A percentile compares a stretch with the other conserved stretches of the same genome.
Conservation (phyloP, 2,113 vertebrate species). For the Planiliza haematocheilus region DNA sequence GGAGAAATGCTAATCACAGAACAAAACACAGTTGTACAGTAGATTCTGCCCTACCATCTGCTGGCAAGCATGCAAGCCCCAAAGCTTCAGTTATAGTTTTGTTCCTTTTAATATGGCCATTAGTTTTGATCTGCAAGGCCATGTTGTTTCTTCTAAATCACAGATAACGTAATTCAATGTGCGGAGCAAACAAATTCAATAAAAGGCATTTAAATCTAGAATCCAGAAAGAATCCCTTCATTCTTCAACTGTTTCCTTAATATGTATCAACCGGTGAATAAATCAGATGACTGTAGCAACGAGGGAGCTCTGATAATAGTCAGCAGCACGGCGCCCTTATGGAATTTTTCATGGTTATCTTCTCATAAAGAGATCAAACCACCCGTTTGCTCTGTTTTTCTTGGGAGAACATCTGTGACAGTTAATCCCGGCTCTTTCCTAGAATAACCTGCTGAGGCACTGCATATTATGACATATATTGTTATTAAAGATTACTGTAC, state of each 20-base stretch:
- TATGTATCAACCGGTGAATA: constrained; percentile 22
- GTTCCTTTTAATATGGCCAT: background rate
- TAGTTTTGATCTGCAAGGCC: constrained; percentile 22
- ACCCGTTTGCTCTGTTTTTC: constrained; percentile 25
- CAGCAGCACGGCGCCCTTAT: constrained; percentile 1
- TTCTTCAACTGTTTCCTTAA: background rate
- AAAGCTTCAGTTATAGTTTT: background rate
- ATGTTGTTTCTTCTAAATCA: constrained; percentile 10
- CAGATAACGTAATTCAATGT: constrained; percentile 27
- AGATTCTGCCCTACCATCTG: background rate
- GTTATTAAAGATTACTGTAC: constrained; percentile 50
- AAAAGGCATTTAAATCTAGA: constrained; percentile 16
- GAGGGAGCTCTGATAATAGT: constrained; percentile 27
- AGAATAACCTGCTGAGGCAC: constrained; percentile 44
- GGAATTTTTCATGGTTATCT: constrained; percentile 25
- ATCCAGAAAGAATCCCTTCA: constrained; percentile 27
- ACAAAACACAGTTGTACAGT: background rate
- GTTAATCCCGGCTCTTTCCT: constrained; percentile 44
- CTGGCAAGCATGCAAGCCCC: background rate
- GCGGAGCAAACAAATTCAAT: constrained; percentile 42
- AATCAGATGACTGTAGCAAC: constrained; percentile 29
- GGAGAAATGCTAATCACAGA: background rate
- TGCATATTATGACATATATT: constrained; percentile 32
- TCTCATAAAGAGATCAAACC: constrained; percentile 40
- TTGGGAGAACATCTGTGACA: constrained; percentile 53